A percentile compares a stretch with the other conserved stretches of the same genome.
Evolutionary conservation across 2,113 vertebrate genomes (phyloP).

Genomic region (Vicugna pacos): DNA sequence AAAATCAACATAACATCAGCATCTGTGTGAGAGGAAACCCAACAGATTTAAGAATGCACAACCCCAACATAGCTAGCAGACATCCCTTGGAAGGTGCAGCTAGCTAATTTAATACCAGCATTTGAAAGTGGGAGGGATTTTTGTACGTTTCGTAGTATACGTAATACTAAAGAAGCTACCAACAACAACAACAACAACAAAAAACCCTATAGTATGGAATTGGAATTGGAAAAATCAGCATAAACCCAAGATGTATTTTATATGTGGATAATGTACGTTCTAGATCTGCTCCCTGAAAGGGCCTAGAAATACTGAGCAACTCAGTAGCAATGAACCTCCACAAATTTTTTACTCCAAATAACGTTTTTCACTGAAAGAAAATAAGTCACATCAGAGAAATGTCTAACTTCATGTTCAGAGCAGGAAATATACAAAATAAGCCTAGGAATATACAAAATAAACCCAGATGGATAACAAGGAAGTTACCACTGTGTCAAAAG

Average conservation of each 20-base stretch:
- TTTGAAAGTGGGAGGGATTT: neutral
- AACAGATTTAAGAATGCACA: neutral
- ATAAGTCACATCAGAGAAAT: neutral
- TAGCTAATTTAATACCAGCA: neutral
- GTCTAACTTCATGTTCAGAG: neutral
- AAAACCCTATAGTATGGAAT: neutral
- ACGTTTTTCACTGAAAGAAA: neutral
- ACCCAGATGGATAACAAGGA: neutral
- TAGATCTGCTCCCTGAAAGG: neutral
- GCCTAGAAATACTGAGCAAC: neutral
- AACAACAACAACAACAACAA: neutral
- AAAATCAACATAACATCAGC: neutral
- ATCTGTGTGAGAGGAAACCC: neutral
- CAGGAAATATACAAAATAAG: neutral
- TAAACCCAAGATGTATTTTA: neutral
- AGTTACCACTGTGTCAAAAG: neutral
- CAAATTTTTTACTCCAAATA: neutral
- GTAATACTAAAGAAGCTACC: neutral
- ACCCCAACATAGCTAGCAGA: neutral
- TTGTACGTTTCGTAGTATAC: neutral
- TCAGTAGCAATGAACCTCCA: neutral
- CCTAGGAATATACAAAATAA: neutral
- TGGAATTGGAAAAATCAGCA: neutral
- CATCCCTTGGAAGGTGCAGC: neutral
- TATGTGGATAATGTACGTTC: neutral